Evolutionary conservation across 2,113 vertebrate genomes (phyloP).

Genomic region (Ranitomeya variabilis): DNA sequence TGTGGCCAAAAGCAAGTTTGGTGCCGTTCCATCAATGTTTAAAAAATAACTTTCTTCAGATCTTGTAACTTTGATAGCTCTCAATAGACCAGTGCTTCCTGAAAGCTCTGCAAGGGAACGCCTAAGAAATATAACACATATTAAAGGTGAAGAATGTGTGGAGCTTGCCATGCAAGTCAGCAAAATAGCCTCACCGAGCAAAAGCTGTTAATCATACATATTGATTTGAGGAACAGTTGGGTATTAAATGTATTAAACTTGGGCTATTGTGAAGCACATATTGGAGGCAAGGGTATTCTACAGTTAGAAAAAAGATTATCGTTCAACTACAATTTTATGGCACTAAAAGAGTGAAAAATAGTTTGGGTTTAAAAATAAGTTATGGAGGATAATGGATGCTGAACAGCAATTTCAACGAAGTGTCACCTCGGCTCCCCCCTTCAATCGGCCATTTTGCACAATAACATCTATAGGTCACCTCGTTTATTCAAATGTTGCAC

Average conservation of each 20-base stretch:
- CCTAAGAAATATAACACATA: conserved; percentile 57
- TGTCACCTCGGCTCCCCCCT: not conserved
- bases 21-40: conserved; percentile 57
- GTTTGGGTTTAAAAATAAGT: conserved; percentile 28
- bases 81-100: conserved; percentile 57
- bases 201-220: conserved; percentile 57
- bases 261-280: conserved; percentile 36
- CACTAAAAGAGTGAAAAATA: conserved; percentile 42
- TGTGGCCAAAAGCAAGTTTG: conserved; percentile 56
- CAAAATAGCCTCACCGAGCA: conserved; percentile 51
- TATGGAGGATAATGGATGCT: conserved; percentile 20
- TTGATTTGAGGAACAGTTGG: conserved; percentile 58
- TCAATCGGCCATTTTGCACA: not conserved
- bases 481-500: not conserved
- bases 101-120: conserved; percentile 55
- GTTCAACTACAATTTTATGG: conserved; percentile 50
- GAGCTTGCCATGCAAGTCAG: conserved; percentile 58
- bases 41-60: conserved; percentile 59
- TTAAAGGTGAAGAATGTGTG: conserved; percentile 58
- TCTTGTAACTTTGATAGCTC: conserved; percentile 58
- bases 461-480: not conserved
- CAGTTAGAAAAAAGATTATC: conserved; percentile 50
- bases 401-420: conserved; percentile 4
- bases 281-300: conserved; percentile 55
- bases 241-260: conserved; percentile 56